Evolutionary conservation across 64 coral and sea anemone species (phyloP).

Genomic region (Stichodactyla mertensii): DNA sequence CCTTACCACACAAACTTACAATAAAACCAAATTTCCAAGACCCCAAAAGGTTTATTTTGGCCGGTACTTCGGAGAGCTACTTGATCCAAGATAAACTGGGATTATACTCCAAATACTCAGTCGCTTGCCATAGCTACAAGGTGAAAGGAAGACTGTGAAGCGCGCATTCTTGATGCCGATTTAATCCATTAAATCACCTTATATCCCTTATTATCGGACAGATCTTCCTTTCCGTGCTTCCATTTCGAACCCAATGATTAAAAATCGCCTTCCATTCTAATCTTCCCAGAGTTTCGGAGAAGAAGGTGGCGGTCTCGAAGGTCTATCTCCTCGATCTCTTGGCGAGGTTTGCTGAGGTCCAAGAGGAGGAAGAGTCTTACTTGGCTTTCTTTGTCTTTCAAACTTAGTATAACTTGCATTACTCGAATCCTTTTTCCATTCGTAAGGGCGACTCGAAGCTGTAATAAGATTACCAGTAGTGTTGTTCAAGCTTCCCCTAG

Average conservation of each 20-base stretch:
- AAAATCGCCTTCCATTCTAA: neutral
- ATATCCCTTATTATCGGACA: constrained; percentile 21
- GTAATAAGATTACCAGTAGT: constrained; percentile 6
- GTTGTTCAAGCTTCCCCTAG: neutral
- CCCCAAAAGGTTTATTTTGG: neutral
- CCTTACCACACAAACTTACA: neutral
- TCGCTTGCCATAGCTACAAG: neutral
- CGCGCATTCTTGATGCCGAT: neutral
- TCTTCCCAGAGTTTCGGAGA: constrained; percentile 71
- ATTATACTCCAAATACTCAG: neutral
- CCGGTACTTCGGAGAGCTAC: neutral
- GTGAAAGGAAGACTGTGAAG: neutral
- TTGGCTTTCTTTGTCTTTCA: constrained; percentile 46
- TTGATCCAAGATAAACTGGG: neutral
- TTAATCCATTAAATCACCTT: constrained; percentile 13
- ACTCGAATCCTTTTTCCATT: constrained; percentile 48
- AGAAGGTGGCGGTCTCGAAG: constrained; percentile 29
- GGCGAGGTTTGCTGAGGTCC: constrained; percentile 25
- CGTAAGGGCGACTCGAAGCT: constrained; percentile 20
- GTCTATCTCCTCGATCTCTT: constrained; percentile 21
- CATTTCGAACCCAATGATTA: neutral
- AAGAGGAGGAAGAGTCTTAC: constrained; percentile 55
- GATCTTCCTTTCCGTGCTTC: neutral
- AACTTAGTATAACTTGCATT: constrained; percentile 26
- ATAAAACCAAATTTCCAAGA: neutral